A percentile compares a stretch with the other conserved stretches of the same genome.
These are phyloP conservation scores for Melanostoma mellinum DNA, from an alignment of 2,888 invertebrate species.

Conservation along the genomic window DNA sequence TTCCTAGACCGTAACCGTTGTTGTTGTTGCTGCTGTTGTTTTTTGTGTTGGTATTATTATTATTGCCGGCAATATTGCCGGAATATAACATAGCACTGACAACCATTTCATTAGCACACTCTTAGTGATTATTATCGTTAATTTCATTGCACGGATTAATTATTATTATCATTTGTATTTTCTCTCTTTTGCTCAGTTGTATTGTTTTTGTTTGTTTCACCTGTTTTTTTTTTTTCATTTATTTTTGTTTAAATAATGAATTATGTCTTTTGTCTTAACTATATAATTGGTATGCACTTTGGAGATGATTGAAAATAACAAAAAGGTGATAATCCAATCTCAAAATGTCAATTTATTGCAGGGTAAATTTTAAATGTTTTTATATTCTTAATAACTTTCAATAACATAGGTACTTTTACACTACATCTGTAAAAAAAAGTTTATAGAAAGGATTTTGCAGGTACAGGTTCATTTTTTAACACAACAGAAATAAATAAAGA, in stretches of 20 bases:
- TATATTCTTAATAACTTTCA: neutral
- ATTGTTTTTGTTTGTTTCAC: conserved; percentile 34
- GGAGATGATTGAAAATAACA: conserved; percentile 26
- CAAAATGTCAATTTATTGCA: conserved; percentile 18
- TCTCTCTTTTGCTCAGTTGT: conserved; percentile 26
- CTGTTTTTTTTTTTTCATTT: conserved; percentile 30
- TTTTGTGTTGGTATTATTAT: conserved; percentile 70
- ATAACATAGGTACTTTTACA: conserved; percentile 30
- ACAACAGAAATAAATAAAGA: conserved; percentile 17
- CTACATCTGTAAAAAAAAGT: conserved; percentile 61
- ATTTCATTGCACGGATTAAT: conserved; percentile 73
- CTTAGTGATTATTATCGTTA: conserved; percentile 75
- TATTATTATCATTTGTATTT: conserved; percentile 35
- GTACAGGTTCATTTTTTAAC: conserved; percentile 13
- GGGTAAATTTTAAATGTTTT: conserved; percentile 1
- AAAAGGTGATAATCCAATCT: conserved; percentile 11
- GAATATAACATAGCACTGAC: conserved; percentile 82
- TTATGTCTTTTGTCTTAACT: conserved; percentile 4
- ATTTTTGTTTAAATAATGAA: conserved; percentile 22
- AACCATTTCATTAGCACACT: conserved; percentile 81
- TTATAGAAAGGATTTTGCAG: conserved; percentile 42
- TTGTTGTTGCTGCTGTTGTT: conserved; percentile 81
- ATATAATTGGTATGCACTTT: conserved; percentile 34
- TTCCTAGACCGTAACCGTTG: conserved; percentile 84
- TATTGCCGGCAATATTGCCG: conserved; percentile 79